Evolutionary conservation across 2,888 invertebrate genomes (phyloP), one percentile per base, ranked within the genome.

Genomic region (Mesoligia furuncula): DNA sequence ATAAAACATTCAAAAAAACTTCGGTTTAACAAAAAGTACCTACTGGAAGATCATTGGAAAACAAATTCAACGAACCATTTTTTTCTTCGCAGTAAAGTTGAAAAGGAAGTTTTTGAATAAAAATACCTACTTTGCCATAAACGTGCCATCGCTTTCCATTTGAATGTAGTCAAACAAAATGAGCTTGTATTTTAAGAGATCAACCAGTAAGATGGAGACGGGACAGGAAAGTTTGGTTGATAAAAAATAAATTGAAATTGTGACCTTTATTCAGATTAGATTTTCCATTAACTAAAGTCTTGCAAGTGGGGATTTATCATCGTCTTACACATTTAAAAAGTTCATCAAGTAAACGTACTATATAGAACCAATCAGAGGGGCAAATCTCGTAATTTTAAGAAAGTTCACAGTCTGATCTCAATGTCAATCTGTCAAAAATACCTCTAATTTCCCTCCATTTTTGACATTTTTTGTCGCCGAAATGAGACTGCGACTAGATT

Each of bases 41-140:
- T 15, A 27, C 73, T 68, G 73, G 74, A 77, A 78, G 79, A 87
- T 87, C 81, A 88, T 83, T 85, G 67, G 73, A 81, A 88, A 88
- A 79, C 74, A 81, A 88, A 88, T 81, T 87, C 87, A 88, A 83
- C 87, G 74, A 81, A 76, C 39, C 87, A 77, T 87, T 81, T 81
- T 79, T 81, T 83, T 80, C 78, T 75, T 70, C 57, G 75, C 73
- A 67, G 73, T 77, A 68, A 83, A 84, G 79, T 87, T 82, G 78
- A 75, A 87, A 74, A 67, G 73, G 65, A 87, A 77, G 45, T 79
- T 86, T 83, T 77, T 78, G 80, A 85, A 77, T 85, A 82, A 80
- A 79, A 79, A 85, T 80, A 69, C 77, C 67, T 75, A 86, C 77
- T 82, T 88, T 81, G 48, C 79, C 77, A 65, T 88, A 77, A 80